Evolutionary conservation across 2,113 vertebrate genomes (phyloP).

Genomic region (Phasianus colchicus): DNA sequence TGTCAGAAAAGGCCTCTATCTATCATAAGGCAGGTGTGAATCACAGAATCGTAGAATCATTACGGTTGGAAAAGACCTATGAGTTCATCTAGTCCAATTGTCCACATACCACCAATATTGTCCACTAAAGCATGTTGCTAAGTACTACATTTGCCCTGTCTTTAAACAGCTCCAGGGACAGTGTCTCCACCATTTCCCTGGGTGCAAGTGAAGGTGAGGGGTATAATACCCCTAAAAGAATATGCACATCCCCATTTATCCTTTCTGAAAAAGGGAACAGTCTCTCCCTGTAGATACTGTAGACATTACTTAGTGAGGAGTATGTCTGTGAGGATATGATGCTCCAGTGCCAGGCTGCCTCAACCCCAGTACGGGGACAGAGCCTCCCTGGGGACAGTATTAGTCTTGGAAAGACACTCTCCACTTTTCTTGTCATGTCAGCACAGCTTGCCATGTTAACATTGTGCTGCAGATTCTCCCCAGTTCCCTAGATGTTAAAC

Average conservation of each 20-base stretch:
- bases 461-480: not conserved
- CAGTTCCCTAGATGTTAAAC: rapidly evolving
- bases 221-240: not conserved
- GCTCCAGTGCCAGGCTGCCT: not conserved
- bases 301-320: not conserved
- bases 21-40: rapidly evolving
- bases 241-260: not conserved
- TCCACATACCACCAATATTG: no score
- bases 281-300: not conserved
- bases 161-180: no score
- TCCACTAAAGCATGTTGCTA: no score
- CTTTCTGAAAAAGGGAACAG: not conserved
- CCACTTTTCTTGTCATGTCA: rapidly evolving
- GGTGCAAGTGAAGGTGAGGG: not conserved
- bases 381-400: rapidly evolving
- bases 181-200: no score
- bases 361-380: not conserved
- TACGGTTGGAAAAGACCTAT: no score
- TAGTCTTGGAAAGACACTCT: not conserved
- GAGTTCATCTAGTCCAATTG: no score
- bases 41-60: no score
- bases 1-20: not conserved
- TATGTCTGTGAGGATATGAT: not conserved
- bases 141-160: no score
- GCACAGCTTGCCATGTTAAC: rapidly evolving